Conservation (phyloP, 1,140 invertebrate genomes). For the Micrasema minimum region DNA sequence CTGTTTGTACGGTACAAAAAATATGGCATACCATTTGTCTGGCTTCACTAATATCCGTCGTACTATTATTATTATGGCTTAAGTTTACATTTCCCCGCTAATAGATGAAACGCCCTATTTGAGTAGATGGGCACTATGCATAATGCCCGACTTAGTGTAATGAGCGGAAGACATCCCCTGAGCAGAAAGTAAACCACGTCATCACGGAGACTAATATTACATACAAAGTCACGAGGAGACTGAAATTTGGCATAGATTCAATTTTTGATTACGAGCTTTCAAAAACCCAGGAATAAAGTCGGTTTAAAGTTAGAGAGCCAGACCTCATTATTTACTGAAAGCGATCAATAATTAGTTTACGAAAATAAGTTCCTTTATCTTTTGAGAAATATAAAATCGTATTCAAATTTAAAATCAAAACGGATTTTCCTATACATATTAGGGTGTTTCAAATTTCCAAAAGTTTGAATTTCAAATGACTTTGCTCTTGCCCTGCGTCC, state of each 20-base stretch:
- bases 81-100: neutral
- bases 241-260: slow-evolving; percentile 23
- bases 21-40: too few species aligned
- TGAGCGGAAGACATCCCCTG: neutral
- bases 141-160: neutral
- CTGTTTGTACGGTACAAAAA: too few species aligned
- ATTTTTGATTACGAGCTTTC: slow-evolving; percentile 12
- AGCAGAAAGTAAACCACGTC: neutral
- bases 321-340: neutral
- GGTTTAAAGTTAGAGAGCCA: too few species aligned
- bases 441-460: too few species aligned
- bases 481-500: too few species aligned
- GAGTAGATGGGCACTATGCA: slow-evolving; percentile 1
- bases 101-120: slow-evolving; percentile 1
- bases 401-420: too few species aligned
- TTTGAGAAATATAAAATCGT: too few species aligned
- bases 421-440: too few species aligned
- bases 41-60: neutral
- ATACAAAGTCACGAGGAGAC: slow-evolving; percentile 25
- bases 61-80: neutral
- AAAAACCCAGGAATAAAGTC: neutral
- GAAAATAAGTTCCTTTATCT: too few species aligned
- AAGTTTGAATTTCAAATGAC: too few species aligned
- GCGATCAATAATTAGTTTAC: neutral
- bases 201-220: slow-evolving; percentile 8